phyloP scores from a whole-genome alignment of 2,797 vertebrate species.

The Lycodopsis pacificus region DNA sequence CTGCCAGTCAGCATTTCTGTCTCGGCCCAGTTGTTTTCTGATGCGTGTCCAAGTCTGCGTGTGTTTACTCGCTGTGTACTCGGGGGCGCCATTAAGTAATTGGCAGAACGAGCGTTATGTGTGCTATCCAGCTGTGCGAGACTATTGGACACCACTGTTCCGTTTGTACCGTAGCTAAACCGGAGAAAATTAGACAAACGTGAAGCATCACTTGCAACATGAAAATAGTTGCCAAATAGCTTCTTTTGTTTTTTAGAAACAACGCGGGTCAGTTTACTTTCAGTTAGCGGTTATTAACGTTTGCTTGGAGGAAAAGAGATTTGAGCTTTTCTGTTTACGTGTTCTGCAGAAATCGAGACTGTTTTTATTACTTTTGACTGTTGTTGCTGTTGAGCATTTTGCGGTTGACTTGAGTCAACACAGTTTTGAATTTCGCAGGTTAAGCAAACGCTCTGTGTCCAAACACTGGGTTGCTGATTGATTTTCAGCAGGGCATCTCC shows the following conservation, averaged over 20 bases:
- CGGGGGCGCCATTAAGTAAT: slow-evolving; percentile 44
- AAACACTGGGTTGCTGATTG: slow-evolving; percentile 54
- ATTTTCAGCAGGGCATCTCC: slow-evolving; percentile 40
- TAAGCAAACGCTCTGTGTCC: slow-evolving; percentile 31
- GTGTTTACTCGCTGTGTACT: slow-evolving; percentile 48
- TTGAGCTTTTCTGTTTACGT: slow-evolving; percentile 6
- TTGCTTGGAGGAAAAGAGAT: slow-evolving; percentile 6
- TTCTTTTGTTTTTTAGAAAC: not conserved
- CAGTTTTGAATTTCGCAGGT: slow-evolving; percentile 57
- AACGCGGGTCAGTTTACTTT: not conserved
- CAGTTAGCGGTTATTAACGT: not conserved
- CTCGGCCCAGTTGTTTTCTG: slow-evolving; percentile 52
- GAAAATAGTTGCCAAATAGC: not conserved
- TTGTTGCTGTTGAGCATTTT: slow-evolving; percentile 39
- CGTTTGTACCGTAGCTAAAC: slow-evolving; percentile 29
- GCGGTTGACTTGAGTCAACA: slow-evolving; percentile 28
- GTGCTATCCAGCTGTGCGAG: slow-evolving; percentile 46
- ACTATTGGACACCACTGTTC: slow-evolving; percentile 19
- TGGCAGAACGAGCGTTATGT: slow-evolving; percentile 30
- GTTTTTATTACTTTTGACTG: slow-evolving; percentile 26
- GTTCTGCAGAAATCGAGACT: not conserved
- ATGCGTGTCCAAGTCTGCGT: slow-evolving; percentile 52
- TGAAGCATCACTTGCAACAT: not conserved
- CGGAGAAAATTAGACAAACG: not conserved
- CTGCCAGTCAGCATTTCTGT: slow-evolving; percentile 63